Evolutionary conservation across 2,888 invertebrate genomes (phyloP), one percentile per base, ranked within the genome.

Genomic region (Seira ritae): DNA sequence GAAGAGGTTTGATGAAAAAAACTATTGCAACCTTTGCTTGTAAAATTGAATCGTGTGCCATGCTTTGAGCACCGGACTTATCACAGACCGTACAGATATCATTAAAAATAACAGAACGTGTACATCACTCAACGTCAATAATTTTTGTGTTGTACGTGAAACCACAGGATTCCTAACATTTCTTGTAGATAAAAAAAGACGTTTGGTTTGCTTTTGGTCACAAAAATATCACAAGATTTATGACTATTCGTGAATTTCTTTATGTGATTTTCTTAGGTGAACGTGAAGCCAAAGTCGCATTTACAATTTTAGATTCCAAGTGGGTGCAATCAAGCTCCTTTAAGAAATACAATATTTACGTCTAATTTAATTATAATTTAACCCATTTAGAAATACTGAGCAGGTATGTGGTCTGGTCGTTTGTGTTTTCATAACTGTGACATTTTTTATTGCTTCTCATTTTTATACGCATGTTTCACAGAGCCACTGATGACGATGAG

Each of bases 161-260:
- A n/a, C 75, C 19, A 50, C 65, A 65, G 12, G 37, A 75, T 24
- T 37, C 65, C 65, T 10, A 22, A n/a, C 42, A 46, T 50, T 20
- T 17, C 65, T 17, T 65, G 65, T 65, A 19, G 10, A 62, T n/a
- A 24, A 0, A 65, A 31, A 20, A 66, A n/a, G 46, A 65, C 42
- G 46, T 37, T 66, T 23, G 62, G 22, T 17, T 23, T 6, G 12
- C 23, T 37, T 62, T 37, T 69, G 37, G 76, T 60, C 68, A 68
- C 68, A 76, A 76, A 68, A 31, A 69, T 37, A 68, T n/a, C n/a
- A n/a, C n/a, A n/a, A n/a, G 60, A 75, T 68, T 77, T 69, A 69
- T 66, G 66, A 66, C 24, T 19, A 15, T 24, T 69, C 76, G 60
- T 69, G 19, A 37, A 22, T 4, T n/a, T n/a, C n/a, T n/a, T n/a